Percentiles rank a stretch among this genome's conserved stretches.
These are phyloP conservation scores for Bungarus multicinctus DNA, from an alignment of 2,113 vertebrate genomes.

Conservation along the genomic window DNA sequence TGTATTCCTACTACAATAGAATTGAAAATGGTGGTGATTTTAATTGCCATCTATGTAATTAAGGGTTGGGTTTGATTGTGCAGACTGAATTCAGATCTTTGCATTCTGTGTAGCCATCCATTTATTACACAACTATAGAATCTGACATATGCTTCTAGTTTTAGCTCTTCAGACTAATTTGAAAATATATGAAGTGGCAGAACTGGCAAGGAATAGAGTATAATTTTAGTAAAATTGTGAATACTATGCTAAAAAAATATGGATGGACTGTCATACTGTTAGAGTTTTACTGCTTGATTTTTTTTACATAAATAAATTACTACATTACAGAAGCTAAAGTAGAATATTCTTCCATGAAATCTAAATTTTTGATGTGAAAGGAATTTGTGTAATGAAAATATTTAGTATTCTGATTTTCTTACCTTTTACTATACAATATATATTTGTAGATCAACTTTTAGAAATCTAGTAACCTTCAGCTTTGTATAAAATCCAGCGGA, in stretches of 20 bases:
- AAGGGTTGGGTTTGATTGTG: background rate
- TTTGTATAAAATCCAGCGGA: background rate
- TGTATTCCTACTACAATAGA: background rate
- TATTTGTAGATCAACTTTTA: background rate
- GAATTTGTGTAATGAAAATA: background rate
- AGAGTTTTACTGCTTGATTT: background rate
- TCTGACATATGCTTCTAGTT: background rate
- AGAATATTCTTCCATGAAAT: background rate
- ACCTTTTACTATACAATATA: background rate
- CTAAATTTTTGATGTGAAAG: background rate
- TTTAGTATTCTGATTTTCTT: background rate
- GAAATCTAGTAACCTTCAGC: background rate
- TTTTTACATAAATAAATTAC: background rate
- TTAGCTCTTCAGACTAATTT: background rate
- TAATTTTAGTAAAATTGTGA: background rate
- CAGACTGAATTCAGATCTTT: background rate
- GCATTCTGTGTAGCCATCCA: background rate
- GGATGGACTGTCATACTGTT: background rate
- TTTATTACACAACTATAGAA: background rate
- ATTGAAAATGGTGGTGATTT: background rate
- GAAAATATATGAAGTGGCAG: background rate
- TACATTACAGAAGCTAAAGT: background rate
- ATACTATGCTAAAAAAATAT: background rate
- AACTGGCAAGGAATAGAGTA: background rate
- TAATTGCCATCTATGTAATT: background rate